Evolutionary conservation across 2,797 vertebrate species (phyloP).

Genomic region (Macrochelys suwanniensis): DNA sequence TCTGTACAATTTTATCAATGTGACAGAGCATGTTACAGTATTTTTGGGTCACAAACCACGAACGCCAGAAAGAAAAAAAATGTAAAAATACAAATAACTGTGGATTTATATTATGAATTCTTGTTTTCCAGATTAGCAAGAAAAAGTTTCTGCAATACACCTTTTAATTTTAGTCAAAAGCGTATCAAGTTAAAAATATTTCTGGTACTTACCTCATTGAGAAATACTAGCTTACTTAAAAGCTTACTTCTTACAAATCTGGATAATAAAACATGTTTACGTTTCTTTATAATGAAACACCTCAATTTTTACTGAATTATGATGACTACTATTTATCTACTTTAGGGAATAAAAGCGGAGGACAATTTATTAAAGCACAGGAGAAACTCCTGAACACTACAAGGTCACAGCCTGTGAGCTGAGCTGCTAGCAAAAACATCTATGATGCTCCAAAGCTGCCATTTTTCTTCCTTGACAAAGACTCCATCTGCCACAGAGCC

Average conservation of each 20-base stretch:
- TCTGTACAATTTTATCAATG: not conserved
- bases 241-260: constrained; percentile 59
- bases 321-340: constrained; percentile 74
- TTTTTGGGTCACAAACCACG: not conserved
- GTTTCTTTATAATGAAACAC: constrained; percentile 74
- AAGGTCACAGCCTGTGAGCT: constrained; percentile 89
- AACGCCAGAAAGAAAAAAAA: not conserved
- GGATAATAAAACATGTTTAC: constrained; percentile 70
- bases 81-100: not conserved
- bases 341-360: constrained; percentile 81
- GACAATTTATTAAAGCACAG: constrained; percentile 86
- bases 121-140: not conserved
- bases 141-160: not conserved
- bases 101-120: not conserved
- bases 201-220: not conserved
- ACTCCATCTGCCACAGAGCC: constrained; percentile 96
- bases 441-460: constrained; percentile 88
- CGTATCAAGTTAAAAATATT: constrained; percentile 32
- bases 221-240: constrained; percentile 59
- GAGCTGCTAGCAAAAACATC: constrained; percentile 86
- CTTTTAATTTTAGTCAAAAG: not conserved
- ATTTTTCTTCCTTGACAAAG: constrained; percentile 98
- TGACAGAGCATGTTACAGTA: not conserved
- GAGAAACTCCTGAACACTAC: constrained; percentile 83
- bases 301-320: constrained; percentile 76